Evolutionary conservation across 2,888 invertebrate species (phyloP), one percentile per base, ranked within the genome.

Genomic region (Ypsolopha sequella): DNA sequence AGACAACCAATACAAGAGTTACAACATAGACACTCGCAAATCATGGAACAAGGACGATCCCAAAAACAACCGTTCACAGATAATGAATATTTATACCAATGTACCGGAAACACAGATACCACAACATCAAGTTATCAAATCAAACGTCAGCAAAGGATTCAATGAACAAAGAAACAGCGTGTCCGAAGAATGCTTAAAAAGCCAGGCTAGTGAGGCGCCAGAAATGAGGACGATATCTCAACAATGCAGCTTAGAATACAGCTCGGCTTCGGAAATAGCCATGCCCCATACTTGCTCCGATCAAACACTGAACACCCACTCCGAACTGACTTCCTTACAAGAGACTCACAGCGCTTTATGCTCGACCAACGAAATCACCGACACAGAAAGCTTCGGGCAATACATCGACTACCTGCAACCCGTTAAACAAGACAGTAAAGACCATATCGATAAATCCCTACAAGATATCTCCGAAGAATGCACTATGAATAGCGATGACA

Each of bases 191-290:
- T 85, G 84, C 36, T 60, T 87, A 41, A 80, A 81, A 52, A 81
- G 80, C 51, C 79, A 80, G 14, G 80, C 80, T 0, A 66, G 62
- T 41, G 82, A 81, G 34, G 79, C 70, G 45, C 86, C 87, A 4
- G 85, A 85, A 56, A 88, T 91, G 87, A 78, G 91, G 33, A 91
- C 91, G 0, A 90, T 92, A 35, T 92, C 92, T 0, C 92, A 92
- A 59, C 92, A 92, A 58, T 92, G 92, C 60, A 92, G 91, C 53
- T 73, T 92, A 47, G 92, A 92, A 62, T 92, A 91, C 61, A 91
- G 90, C 56, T 91, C 92, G 0, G 89, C 89, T 0, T 87, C 88
- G 1, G 86, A 87, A 68, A 82, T 81, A 57, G 88, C 87, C 0
- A 76, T 88, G 69, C 88, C 88, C 0, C 80, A 87, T 56, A 84